These are phyloP conservation scores for Nycticorax nycticorax DNA, from an alignment of 2,113 vertebrate species.

Conservation along the genomic window DNA sequence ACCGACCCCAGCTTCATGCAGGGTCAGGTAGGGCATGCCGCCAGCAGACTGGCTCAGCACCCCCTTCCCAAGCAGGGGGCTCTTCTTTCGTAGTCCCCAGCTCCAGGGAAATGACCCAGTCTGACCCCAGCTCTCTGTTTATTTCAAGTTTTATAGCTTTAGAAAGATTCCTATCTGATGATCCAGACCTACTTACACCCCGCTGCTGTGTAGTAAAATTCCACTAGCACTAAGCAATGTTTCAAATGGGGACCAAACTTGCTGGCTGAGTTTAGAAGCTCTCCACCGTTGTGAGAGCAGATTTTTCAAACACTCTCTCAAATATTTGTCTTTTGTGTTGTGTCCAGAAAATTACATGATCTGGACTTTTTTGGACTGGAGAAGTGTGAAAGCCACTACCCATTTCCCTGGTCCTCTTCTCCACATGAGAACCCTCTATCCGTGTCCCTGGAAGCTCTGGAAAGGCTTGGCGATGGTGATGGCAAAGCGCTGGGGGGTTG, in stretches of 20 bases:
- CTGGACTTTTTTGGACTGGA: background rate
- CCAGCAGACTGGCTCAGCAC: background rate
- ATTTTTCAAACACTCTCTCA: background rate
- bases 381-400: background rate
- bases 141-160: slow-evolving; percentile 10
- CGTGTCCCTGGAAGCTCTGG: background rate
- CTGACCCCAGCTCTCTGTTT: background rate
- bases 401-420: background rate
- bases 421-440: background rate
- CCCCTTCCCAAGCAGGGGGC: background rate
- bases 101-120: background rate
- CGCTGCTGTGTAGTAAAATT: background rate
- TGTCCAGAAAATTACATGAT: background rate
- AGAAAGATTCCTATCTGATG: background rate
- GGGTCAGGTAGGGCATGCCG: fast-evolving
- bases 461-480: background rate
- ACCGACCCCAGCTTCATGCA: fast-evolving
- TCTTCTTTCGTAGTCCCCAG: background rate
- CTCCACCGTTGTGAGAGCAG: background rate
- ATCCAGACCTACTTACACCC: background rate
- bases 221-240: background rate
- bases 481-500: background rate
- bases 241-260: background rate
- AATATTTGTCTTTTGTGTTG: background rate
- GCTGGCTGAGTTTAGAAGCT: background rate